A percentile compares a stretch with the other conserved stretches of the same genome.
phyloP scores from a whole-genome alignment of 2,888 invertebrate species.

The Melanostoma scalare region DNA sequence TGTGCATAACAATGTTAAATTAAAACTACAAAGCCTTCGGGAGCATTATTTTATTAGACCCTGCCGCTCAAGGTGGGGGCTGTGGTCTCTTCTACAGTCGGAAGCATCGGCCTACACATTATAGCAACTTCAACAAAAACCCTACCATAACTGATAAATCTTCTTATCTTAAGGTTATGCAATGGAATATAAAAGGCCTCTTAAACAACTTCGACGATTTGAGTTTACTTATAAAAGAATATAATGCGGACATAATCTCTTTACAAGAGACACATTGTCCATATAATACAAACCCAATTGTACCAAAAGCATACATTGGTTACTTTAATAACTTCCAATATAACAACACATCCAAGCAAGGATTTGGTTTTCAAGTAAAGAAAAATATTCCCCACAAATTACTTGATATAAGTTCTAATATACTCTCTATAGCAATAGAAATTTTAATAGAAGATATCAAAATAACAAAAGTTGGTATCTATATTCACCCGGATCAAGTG shows the following conservation, averaged over 20 bases:
- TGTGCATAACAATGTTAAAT: too few relatives aligned
- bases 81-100: not conserved
- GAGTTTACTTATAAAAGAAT: too few relatives aligned
- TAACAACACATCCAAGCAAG: not conserved
- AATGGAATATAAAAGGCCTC: constrained; percentile 2
- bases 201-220: too few relatives aligned
- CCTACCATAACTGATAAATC: not conserved
- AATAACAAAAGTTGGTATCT: not conserved
- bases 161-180: not conserved
- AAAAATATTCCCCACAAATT: too few relatives aligned
- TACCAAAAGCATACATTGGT: not conserved
- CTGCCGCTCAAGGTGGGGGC: not conserved
- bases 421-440: not conserved
- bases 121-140: not conserved
- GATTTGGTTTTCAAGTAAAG: too few relatives aligned
- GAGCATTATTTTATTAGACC: not conserved
- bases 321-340: not conserved
- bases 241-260: too few relatives aligned
- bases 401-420: constrained; percentile 5
- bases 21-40: too few relatives aligned
- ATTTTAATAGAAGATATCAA: not conserved
- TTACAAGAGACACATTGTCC: too few relatives aligned
- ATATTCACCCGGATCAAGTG: not conserved
- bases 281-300: constrained; percentile 14
- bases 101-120: not conserved